These are phyloP conservation scores for Lepus europaeus DNA, from an alignment of 2,113 vertebrate genomes.

Conservation along the genomic window DNA sequence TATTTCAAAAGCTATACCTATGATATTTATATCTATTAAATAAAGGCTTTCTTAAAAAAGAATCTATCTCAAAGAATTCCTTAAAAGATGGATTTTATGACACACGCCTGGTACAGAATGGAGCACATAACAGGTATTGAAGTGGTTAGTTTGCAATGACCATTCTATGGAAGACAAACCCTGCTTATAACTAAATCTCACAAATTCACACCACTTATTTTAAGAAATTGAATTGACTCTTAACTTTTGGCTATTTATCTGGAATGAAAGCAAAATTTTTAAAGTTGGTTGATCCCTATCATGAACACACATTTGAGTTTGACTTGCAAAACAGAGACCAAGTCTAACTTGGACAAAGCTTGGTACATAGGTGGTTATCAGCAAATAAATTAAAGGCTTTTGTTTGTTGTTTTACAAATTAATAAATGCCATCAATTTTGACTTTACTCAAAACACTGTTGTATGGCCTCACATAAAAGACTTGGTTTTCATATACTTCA, in stretches of 20 bases:
- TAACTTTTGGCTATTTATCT: constrained; percentile 3
- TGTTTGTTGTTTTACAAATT: not conserved
- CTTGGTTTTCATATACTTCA: constrained; percentile 4
- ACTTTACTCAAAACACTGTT: not conserved
- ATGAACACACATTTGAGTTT: not conserved
- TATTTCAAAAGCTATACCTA: no score
- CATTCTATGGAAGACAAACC: not conserved
- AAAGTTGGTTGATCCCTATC: not conserved
- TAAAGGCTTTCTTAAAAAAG: no score
- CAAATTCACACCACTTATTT: not conserved
- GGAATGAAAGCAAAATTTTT: constrained; percentile 7
- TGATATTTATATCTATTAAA: no score
- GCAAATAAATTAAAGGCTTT: not conserved
- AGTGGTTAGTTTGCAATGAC: not conserved
- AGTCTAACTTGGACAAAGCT: not conserved
- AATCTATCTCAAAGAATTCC: not conserved
- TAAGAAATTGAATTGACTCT: not conserved
- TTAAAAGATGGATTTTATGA: not conserved
- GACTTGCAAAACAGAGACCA: not conserved
- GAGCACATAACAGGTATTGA: not conserved
- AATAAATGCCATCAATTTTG: not conserved
- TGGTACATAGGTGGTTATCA: not conserved
- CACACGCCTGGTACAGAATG: not conserved
- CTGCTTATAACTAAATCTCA: not conserved
- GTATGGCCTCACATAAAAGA: not conserved